Evolutionary conservation across 2,888 invertebrate species (phyloP), one percentile per base, ranked within the genome.

Genomic region (Asteroscopus sphinx): DNA sequence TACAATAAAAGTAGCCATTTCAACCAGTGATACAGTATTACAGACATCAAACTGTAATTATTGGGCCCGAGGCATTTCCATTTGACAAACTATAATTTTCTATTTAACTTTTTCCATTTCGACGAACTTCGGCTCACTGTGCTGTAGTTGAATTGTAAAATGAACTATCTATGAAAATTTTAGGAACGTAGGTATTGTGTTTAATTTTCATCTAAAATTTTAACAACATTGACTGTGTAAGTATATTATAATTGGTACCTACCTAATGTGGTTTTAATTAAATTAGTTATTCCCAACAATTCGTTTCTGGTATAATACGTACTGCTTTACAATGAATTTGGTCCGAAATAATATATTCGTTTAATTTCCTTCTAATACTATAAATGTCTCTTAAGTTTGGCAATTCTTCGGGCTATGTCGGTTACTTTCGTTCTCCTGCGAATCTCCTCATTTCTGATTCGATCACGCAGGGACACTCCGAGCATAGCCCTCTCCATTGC

Each of bases 1-100:
- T 30, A 46, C 15, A 59, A 64, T 60, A 72, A 74, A 64, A 64
- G 42, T 41, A 46, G 47, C 28, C 36, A 53, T 51, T 70, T 59
- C 15, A 56, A 56, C 48, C 41, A 40, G 41, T 64, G 46, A 62
- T 46, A 69, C 44, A 39, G 26, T 44, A 65, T 67, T 65, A 63
- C 55, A 54, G 45, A 61, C 55, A 60, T 72, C 57, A 52, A 41
- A 35, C 44, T 44, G 33, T 76, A 67, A 77, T 77, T 77, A 72
- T 54, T 35, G 52, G 59, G 15, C 56, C 40, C 26, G 39, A 66
- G 48, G 66, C 61, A 68, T 75, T 62, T 59, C 64, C 48, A 53
- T 68, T 72, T 63, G 64, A 69, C 61, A 68, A 56, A 61, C 69
- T 58, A 52, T 69, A 66, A 76, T 77, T 77, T 76, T 60, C 67